Evolutionary conservation across 2,888 invertebrate genomes (phyloP).

Genomic region (Trichacis sp.): DNA sequence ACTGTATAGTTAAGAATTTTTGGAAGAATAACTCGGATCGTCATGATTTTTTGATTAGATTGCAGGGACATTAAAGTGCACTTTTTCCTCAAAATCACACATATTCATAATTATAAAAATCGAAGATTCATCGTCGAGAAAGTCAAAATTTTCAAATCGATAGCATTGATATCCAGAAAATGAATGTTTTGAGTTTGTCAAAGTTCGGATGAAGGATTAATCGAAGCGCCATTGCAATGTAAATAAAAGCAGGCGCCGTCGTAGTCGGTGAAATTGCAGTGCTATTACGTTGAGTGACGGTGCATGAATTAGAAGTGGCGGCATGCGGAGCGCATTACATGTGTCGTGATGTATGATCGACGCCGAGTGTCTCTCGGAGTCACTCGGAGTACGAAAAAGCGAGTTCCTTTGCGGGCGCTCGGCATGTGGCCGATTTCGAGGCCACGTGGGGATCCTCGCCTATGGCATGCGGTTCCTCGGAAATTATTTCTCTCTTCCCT

Average conservation of each 20-base stretch:
- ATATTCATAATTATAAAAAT: no score
- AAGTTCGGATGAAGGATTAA: background rate
- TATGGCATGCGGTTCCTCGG: slow-evolving; percentile 31
- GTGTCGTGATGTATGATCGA: slow-evolving; percentile 9
- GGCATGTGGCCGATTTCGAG: slow-evolving; percentile 35
- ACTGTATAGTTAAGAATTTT: no score
- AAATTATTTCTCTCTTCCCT: slow-evolving; percentile 14
- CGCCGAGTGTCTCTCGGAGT: background rate
- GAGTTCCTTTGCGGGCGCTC: slow-evolving; percentile 19
- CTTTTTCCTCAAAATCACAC: no score
- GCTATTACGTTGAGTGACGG: slow-evolving; percentile 3
- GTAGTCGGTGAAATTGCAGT: background rate
- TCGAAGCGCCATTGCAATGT: background rate
- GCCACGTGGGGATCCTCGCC: slow-evolving; percentile 17
- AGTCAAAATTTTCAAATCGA: no score
- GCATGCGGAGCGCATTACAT: slow-evolving; percentile 4
- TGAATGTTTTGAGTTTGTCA: no score
- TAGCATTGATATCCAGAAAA: no score
- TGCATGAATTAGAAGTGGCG: background rate
- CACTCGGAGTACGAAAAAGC: slow-evolving; percentile 7
- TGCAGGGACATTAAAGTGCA: no score
- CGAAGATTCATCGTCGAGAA: no score
- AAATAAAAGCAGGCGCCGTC: background rate
- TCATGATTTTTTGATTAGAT: no score
- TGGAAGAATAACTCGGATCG: no score